phyloP scores from a whole-genome alignment of 1,140 invertebrate genomes.

The Drosophila sproati region DNA sequence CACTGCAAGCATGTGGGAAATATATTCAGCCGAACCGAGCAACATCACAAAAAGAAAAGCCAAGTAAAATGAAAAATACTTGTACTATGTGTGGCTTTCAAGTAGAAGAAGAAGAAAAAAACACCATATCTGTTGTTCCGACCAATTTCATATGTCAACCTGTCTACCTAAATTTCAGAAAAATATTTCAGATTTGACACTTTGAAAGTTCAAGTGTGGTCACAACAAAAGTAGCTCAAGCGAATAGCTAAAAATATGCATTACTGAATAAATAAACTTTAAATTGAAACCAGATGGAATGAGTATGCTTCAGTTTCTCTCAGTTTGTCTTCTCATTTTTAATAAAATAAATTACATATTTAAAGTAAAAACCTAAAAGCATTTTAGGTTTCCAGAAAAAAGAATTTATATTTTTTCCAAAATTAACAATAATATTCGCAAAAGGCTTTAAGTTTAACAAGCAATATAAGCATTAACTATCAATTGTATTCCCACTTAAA shows the following conservation, averaged over 20 bases:
- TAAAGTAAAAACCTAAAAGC: no score
- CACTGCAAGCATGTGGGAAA: slow-evolving; percentile 28
- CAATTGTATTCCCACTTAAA: slow-evolving; percentile 6
- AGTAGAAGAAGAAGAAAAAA: not conserved
- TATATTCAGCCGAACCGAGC: slow-evolving; percentile 5
- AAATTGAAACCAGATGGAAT: not conserved
- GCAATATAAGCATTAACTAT: not conserved
- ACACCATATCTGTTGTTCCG: slow-evolving; percentile 5
- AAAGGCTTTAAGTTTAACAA: not conserved
- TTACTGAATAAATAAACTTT: not conserved
- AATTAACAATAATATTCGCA: no score
- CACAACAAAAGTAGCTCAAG: slow-evolving; percentile 22
- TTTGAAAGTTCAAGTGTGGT: slow-evolving; percentile 24
- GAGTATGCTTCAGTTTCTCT: no score
- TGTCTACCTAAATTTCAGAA: slow-evolving; percentile 22
- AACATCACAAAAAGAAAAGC: slow-evolving; percentile 11
- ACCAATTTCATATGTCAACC: slow-evolving; percentile 33
- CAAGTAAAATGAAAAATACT: slow-evolving; percentile 6
- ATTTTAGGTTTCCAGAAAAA: no score
- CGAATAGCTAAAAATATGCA: not conserved
- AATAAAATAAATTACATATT: no score
- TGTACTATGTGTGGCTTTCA: slow-evolving; percentile 13
- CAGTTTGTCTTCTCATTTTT: no score
- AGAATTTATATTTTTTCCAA: no score
- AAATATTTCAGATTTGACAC: slow-evolving; percentile 40